phyloP scores from a whole-genome alignment of 2,797 vertebrate genomes.

The Fistularia tabacaria region DNA sequence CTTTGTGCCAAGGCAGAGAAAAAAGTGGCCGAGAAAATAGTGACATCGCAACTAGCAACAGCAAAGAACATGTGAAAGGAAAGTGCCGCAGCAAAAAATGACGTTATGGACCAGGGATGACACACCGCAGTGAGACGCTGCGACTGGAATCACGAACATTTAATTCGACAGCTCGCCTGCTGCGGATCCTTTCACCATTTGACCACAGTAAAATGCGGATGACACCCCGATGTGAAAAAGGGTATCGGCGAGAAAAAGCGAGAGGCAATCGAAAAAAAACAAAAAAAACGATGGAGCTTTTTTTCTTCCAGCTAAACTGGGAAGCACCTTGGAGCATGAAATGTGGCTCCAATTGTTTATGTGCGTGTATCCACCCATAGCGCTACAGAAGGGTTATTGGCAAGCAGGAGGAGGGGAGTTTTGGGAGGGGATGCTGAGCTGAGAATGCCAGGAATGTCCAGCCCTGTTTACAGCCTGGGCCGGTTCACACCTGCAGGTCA shows the following conservation, averaged over 20 bases:
- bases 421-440: constrained; percentile 68
- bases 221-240: constrained; percentile 32
- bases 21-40: constrained; percentile 27
- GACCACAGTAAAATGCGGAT: constrained; percentile 23
- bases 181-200: constrained; percentile 38
- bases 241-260: constrained; percentile 36
- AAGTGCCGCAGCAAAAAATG: constrained; percentile 1
- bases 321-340: constrained; percentile 69
- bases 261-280: constrained; percentile 46
- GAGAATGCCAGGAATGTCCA: constrained; percentile 79
- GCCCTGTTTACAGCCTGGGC: constrained; percentile 73
- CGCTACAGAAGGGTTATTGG: constrained; percentile 65
- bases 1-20: constrained; percentile 52
- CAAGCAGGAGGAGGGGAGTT: constrained; percentile 67
- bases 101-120: constrained; percentile 15
- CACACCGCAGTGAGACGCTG: constrained; percentile 18
- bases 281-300: constrained; percentile 28
- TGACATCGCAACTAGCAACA: constrained; percentile 1
- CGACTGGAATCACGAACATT: constrained; percentile 48
- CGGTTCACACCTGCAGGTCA: constrained; percentile 82
- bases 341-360: constrained; percentile 73
- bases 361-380: constrained; percentile 65
- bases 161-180: constrained; percentile 53
- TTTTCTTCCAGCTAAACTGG: constrained; percentile 41
- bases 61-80: constrained; percentile 15